phyloP scores from a whole-genome alignment of 2,888 invertebrate genomes.

The Esperia sulphurella region DNA sequence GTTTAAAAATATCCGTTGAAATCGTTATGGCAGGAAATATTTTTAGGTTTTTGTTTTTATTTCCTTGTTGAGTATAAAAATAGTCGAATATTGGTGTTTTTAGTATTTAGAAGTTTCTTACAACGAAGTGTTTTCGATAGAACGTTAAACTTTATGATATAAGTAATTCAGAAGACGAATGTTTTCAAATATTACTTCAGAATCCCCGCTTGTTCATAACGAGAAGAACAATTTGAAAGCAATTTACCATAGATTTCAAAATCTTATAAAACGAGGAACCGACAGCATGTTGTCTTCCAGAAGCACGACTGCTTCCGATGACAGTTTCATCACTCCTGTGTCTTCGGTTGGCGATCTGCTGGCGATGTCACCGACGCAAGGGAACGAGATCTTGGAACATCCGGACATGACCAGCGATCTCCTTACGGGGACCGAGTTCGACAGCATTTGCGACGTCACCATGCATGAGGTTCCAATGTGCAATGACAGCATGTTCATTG shows the following conservation, averaged over 20 bases:
- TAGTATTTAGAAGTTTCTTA: conserved; percentile 3
- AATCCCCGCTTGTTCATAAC: conserved; percentile 31
- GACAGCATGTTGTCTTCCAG: conserved; percentile 44
- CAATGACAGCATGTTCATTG: conserved; percentile 70
- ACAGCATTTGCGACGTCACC: conserved; percentile 64
- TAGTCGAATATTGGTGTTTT: conserved; percentile 14
- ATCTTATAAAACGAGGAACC: conserved; percentile 35
- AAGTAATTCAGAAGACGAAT: conserved; percentile 31
- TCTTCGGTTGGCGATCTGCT: conserved; percentile 62
- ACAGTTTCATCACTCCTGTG: conserved; percentile 54
- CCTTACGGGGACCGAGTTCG: conserved; percentile 59
- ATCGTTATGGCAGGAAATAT: conserved; percentile 20
- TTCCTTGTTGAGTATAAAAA: conserved; percentile 18
- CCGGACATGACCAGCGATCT: conserved; percentile 47
- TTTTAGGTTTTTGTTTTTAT: conserved; percentile 23
- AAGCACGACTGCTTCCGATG: conserved; percentile 46
- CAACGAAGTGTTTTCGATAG: background rate
- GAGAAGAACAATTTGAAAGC: conserved; percentile 38
- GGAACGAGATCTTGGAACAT: conserved; percentile 29
- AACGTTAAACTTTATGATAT: conserved; percentile 1
- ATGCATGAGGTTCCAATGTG: conserved; percentile 57
- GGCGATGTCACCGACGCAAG: conserved; percentile 54
- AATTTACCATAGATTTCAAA: conserved; percentile 47
- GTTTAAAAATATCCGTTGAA: conserved; percentile 33
- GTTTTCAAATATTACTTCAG: conserved; percentile 44